Evolutionary conservation across 2,797 vertebrate species (phyloP), one percentile per base, ranked within the genome.

Genomic region (Pampus argenteus): DNA sequence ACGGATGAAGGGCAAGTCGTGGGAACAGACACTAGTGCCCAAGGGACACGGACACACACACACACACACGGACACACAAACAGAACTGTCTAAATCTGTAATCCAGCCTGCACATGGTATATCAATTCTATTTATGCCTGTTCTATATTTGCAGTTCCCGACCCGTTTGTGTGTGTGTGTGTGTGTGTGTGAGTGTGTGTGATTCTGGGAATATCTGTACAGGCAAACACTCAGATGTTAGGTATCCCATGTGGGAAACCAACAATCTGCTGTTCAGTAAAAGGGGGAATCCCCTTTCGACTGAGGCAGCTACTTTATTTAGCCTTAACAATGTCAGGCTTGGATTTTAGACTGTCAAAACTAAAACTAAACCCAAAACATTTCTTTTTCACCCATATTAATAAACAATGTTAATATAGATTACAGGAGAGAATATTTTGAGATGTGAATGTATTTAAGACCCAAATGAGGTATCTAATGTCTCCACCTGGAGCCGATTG

Each of bases 1-100:
- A 76, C 57, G 74, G 76, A 87, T 63, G 66, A 77, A 83, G 88
- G 90, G 84, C 90, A 90, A 89, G 87, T 90, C 88, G 65, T 92
- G 90, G 90, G 91, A 91, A 93, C 82, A 91, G 88, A 92, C 89
- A 88, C 71, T 77, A 45, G 47, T 57, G 70, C 90, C 86, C 90
- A 74, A 60, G 89, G 91, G 91, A 91, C 68, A 13, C 57, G 55
- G 78, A 76, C 69, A 72, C 54, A 82, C 49, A 78, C 70, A 80
- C 48, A 83, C 62, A 60, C 74, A 74, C 66, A 69, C 55, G 65
- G 42, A 75, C 57, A 60, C 65, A 67, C 54, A 62, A 8, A 81
- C 68, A 85, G 61, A 79, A 77, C 79, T 73, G 74, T 74, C 51
- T 74, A n/a, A n/a, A n/a, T 69, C 63, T 44, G 76, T 62, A 84